phyloP scores from a whole-genome alignment of 30 jellyfish, hydroid and myxozoan genomes.

The Pelagia noctiluca region DNA sequence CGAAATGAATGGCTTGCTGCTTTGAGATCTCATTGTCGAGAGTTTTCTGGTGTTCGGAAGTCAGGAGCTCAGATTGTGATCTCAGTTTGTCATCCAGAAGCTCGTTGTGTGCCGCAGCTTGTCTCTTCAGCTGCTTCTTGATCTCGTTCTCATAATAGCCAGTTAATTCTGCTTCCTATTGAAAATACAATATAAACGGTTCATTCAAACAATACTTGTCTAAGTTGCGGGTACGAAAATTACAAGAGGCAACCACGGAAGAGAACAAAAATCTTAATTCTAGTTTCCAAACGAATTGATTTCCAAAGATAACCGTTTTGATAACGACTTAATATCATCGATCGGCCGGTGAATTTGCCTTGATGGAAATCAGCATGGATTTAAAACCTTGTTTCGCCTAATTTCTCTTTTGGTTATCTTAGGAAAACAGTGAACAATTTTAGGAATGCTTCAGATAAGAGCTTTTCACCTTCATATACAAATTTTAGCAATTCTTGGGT shows the following conservation, averaged over 20 bases:
- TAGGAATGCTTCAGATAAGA: too few relatives aligned
- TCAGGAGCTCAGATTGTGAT: constrained; percentile 53
- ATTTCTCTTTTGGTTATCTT: too few relatives aligned
- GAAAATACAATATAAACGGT: not conserved
- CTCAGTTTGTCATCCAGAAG: constrained; percentile 79
- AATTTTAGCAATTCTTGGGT: too few relatives aligned
- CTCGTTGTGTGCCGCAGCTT: constrained; percentile 96
- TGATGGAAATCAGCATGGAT: too few relatives aligned
- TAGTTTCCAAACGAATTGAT: too few relatives aligned
- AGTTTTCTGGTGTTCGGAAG: constrained; percentile 52
- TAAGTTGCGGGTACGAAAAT: not conserved
- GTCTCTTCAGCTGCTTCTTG: constrained; percentile 86
- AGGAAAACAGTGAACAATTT: too few relatives aligned
- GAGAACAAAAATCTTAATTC: too few relatives aligned
- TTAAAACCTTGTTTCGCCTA: too few relatives aligned
- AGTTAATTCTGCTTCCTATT: constrained; percentile 77
- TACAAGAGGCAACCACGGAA: not conserved
- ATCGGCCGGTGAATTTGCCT: too few relatives aligned
- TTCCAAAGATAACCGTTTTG: too few relatives aligned
- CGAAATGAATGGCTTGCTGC: constrained; percentile 57
- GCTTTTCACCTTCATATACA: too few relatives aligned
- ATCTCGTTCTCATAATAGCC: constrained; percentile 78
- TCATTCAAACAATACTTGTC: not conserved
- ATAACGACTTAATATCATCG: too few relatives aligned
- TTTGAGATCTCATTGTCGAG: constrained; percentile 42